A percentile compares a stretch with the other conserved stretches of the same genome.
Conservation (phyloP, 1,140 invertebrate species). For the Cherax quadricarinatus region DNA sequence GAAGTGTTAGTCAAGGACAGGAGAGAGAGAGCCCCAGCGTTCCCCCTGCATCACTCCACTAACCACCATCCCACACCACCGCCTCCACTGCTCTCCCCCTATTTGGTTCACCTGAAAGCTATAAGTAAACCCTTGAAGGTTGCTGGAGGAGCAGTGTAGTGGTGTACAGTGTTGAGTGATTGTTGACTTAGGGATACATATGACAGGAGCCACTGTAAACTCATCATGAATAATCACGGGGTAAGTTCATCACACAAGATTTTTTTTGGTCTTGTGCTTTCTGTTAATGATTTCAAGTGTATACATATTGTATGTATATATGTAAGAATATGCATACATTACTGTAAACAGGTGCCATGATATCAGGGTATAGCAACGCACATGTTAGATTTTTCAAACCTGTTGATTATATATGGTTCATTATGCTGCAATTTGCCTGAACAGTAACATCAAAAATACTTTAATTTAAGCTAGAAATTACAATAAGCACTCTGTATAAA, state of each 20-base stretch:
- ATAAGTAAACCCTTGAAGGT: not conserved
- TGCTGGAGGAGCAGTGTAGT: not conserved
- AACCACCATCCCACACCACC: not conserved
- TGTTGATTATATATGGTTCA: too few relatives aligned
- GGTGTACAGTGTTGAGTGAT: not conserved
- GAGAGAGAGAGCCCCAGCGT: not conserved
- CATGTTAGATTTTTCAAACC: too few relatives aligned
- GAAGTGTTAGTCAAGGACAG: not conserved
- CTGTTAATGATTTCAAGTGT: not conserved
- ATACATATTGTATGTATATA: slow-evolving; percentile 31
- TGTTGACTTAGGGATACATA: not conserved
- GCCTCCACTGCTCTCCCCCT: not conserved
- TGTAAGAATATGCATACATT: not conserved
- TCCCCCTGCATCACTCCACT: not conserved
- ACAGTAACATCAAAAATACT: too few relatives aligned
- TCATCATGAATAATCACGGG: not conserved
- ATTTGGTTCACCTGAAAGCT: not conserved
- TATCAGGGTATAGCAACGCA: too few relatives aligned
- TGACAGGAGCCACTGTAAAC: not conserved
- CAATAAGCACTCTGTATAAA: too few relatives aligned
- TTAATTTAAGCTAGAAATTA: too few relatives aligned
- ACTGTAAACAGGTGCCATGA: too few relatives aligned
- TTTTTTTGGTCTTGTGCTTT: not conserved
- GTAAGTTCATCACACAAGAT: not conserved
- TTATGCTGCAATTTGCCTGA: too few relatives aligned